phyloP scores from a whole-genome alignment of 2,797 vertebrate genomes.

The Anabas testudineus region DNA sequence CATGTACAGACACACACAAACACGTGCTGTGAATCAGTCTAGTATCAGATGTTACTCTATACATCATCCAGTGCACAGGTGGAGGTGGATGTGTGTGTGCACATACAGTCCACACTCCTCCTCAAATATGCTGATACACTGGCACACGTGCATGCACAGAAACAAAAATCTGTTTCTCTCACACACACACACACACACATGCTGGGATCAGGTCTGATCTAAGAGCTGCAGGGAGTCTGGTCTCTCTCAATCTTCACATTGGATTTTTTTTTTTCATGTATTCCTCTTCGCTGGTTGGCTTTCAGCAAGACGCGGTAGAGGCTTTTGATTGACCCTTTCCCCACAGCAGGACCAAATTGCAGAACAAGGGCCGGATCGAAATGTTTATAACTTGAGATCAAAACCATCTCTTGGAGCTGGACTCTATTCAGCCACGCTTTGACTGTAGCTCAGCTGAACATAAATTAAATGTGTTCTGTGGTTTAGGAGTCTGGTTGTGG shows the following conservation, averaged over 20 bases:
- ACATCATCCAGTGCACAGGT: background rate
- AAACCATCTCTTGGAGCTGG: conserved; percentile 33
- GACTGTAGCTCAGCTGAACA: conserved; percentile 19
- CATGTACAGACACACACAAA: conserved; percentile 8
- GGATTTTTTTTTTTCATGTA: conserved; percentile 20
- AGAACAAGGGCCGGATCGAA: conserved; percentile 37
- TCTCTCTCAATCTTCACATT: conserved; percentile 42
- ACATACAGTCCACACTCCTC: background rate
- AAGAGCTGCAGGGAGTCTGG: conserved; percentile 57
- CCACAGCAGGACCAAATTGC: conserved; percentile 65
- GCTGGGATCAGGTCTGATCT: conserved; percentile 77
- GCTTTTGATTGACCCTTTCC: conserved; percentile 38
- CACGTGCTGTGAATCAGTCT: background rate
- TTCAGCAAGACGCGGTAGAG: conserved; percentile 21
- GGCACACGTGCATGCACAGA: conserved; percentile 46
- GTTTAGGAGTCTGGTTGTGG: conserved; percentile 2
- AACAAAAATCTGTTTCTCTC: background rate
- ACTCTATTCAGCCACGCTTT: background rate
- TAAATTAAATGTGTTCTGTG: conserved; percentile 28
- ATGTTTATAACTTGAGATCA: conserved; percentile 31
- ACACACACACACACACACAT: conserved; percentile 46
- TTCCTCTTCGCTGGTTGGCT: conserved; percentile 35
- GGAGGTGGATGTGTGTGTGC: background rate
- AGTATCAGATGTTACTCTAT: background rate
- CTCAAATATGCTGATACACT: conserved; percentile 19